These are phyloP conservation scores for Dendrolimus kikuchii DNA, from an alignment of 1,140 invertebrate genomes.

Conservation along the genomic window DNA sequence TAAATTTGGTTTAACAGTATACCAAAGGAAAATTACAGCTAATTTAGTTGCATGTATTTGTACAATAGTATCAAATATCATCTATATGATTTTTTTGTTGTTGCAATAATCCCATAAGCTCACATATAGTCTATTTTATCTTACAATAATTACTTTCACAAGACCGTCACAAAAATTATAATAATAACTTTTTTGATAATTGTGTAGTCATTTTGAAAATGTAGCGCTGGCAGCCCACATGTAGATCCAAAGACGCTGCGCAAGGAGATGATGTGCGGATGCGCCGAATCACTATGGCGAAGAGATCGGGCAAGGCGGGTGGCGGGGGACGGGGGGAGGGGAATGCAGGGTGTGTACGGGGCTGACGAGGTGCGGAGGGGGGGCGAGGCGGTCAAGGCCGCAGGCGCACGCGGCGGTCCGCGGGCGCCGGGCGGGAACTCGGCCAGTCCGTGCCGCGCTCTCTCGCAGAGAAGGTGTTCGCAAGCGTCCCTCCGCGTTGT, in stretches of 20 bases:
- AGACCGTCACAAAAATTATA: no score
- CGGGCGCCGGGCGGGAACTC: slow-evolving; percentile 14
- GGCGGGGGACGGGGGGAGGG: slow-evolving; percentile 19
- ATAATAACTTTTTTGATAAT: no score
- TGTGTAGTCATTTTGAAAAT: no score
- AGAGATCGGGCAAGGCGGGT: slow-evolving; percentile 16
- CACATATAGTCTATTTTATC: no score
- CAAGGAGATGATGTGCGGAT: slow-evolving; percentile 16
- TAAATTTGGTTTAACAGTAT: no score
- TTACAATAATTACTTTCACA: no score
- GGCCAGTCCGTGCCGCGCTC: slow-evolving; percentile 31
- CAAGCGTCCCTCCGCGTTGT: slow-evolving; percentile 7
- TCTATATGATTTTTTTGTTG: no score
- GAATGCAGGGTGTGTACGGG: slow-evolving; percentile 5
- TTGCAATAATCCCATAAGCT: no score
- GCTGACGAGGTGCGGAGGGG: slow-evolving; percentile 8
- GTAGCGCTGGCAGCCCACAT: neutral
- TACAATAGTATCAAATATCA: no score
- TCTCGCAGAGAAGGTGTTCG: slow-evolving; percentile 8
- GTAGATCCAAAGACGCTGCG: neutral
- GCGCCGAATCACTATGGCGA: slow-evolving; percentile 14
- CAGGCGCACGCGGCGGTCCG: slow-evolving; percentile 37
- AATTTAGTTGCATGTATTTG: no score
- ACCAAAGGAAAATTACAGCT: no score
- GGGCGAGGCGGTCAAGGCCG: slow-evolving; percentile 53